These are phyloP conservation scores for Tachuris rubrigastra DNA, from an alignment of 2,113 vertebrate species.

Conservation along the genomic window DNA sequence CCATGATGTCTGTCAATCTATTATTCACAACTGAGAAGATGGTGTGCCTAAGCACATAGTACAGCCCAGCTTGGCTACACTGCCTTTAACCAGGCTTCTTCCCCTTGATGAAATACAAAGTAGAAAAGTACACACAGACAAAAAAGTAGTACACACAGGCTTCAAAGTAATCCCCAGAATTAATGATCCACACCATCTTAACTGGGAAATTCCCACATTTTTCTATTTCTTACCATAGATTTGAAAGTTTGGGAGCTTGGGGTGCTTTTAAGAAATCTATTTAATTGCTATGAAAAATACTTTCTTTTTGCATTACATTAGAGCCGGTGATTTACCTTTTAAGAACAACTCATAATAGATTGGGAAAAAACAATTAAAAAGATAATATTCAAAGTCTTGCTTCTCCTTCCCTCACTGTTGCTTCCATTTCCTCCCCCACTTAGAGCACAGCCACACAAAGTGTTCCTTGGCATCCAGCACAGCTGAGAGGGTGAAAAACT, in stretches of 20 bases:
- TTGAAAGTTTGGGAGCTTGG: background rate
- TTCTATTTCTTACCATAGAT: background rate
- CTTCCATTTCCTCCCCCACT: conserved; percentile 13
- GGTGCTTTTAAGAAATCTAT: background rate
- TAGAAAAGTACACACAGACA: background rate
- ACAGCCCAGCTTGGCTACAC: background rate
- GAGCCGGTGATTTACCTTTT: background rate
- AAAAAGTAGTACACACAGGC: background rate
- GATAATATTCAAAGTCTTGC: background rate
- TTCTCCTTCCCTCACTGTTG: background rate
- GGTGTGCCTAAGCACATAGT: background rate
- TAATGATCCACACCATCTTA: background rate
- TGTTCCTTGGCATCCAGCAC: conserved; percentile 15
- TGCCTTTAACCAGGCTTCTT: background rate
- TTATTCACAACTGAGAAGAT: background rate
- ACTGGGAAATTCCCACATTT: background rate
- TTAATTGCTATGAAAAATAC: background rate
- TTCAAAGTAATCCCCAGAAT: background rate
- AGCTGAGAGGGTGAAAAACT: conserved; percentile 29
- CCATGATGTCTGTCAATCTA: background rate
- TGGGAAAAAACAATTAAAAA: background rate
- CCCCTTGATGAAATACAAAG: background rate
- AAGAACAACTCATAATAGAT: background rate
- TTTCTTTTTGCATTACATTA: background rate
- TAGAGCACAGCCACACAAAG: background rate